phyloP scores from a whole-genome alignment of 2,797 vertebrate species.

The Sebastes paucispinis region DNA sequence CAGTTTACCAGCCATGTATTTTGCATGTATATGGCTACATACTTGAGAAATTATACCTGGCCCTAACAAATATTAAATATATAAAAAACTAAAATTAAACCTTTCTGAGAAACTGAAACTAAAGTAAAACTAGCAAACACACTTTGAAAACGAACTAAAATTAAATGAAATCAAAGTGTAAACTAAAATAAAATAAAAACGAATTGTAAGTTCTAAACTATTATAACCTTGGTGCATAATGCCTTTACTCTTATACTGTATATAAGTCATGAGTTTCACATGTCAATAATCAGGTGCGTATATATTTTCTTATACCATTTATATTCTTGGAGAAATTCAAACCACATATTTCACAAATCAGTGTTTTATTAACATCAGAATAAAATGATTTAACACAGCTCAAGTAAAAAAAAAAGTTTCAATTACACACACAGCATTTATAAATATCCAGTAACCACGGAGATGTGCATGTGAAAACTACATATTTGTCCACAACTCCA shows the following conservation, averaged over 20 bases:
- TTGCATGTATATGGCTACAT: no score
- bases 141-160: no score
- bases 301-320: neutral
- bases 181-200: no score
- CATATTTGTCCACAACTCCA: neutral
- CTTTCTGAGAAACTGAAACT: no score
- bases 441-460: conserved; percentile 11
- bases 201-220: no score
- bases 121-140: no score
- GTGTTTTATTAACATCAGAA: conserved; percentile 42
- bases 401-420: conserved; percentile 19
- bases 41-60: no score
- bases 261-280: neutral
- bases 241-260: neutral
- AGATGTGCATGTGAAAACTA: conserved; percentile 13
- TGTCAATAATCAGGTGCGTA: neutral
- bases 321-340: neutral
- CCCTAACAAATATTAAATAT: no score
- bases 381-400: conserved; percentile 27
- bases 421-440: conserved; percentile 14
- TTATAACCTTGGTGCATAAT: neutral
- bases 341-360: conserved; percentile 1
- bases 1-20: no score
- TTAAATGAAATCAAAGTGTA: no score
- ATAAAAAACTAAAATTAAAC: no score